Percentiles rank a stretch among this genome's conserved stretches.
Conservation (phyloP, 2,797 vertebrate genomes). For the Manis javanica region DNA sequence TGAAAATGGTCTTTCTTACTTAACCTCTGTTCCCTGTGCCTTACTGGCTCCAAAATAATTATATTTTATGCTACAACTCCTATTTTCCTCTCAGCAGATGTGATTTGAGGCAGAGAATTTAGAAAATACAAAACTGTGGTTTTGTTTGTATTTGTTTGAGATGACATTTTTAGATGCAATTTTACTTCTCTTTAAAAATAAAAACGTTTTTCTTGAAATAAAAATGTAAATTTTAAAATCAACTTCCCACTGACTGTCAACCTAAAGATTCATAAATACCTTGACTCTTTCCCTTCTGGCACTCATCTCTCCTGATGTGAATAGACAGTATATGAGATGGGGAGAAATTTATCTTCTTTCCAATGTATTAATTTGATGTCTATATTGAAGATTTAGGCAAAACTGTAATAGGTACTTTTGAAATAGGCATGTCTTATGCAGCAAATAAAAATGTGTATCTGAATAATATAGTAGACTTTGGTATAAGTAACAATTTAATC, state of each 20-base stretch:
- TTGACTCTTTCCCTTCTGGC: not conserved
- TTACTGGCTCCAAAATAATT: conserved; percentile 50
- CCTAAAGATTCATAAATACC: not conserved
- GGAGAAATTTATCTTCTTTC: not conserved
- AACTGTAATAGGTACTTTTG: not conserved
- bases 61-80: conserved; percentile 15
- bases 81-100: conserved; percentile 29
- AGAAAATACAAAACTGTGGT: not conserved
- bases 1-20: not conserved
- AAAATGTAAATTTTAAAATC: not conserved
- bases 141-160: conserved; percentile 49
- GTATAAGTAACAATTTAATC: not conserved
- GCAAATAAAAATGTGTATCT: conserved; percentile 33
- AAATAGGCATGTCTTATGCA: not conserved
- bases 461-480: not conserved
- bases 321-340: not conserved
- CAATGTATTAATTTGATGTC: conserved; percentile 11
- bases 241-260: not conserved
- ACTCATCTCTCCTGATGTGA: not conserved
- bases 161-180: not conserved
- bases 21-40: conserved; percentile 10
- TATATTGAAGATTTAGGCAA: not conserved
- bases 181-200: not conserved
- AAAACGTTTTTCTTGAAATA: not conserved
- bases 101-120: conserved; percentile 47